These are phyloP conservation scores for Azemiops feae DNA, from an alignment of 2,113 vertebrate species.

Conservation along the genomic window DNA sequence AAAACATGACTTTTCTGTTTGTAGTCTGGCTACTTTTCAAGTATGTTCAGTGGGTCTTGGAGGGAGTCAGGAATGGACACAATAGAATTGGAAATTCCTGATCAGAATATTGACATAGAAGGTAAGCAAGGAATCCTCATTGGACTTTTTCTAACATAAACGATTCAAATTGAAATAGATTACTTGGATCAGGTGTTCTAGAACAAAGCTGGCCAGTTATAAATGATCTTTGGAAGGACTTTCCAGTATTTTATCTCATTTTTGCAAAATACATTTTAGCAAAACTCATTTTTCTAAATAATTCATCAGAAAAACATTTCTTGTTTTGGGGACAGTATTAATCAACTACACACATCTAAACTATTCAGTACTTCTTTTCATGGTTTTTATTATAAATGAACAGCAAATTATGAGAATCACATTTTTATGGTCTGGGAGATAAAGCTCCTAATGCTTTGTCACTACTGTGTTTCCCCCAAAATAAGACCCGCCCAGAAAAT, in stretches of 20 bases:
- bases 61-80: slow-evolving; percentile 93
- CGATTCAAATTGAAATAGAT: neutral
- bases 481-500: too few species aligned
- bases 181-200: neutral
- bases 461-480: neutral
- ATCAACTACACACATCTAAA: neutral
- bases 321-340: neutral
- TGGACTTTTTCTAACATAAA: neutral
- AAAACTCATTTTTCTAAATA: neutral
- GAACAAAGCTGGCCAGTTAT: neutral
- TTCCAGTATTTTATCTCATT: neutral
- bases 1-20: slow-evolving; percentile 11
- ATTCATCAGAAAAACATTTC: neutral
- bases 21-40: slow-evolving; percentile 97
- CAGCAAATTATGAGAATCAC: neutral
- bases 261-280: too few species aligned
- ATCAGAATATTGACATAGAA: slow-evolving; percentile 95
- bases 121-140: slow-evolving; percentile 68
- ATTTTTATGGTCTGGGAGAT: neutral
- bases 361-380: too few species aligned
- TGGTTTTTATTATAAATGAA: neutral
- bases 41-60: slow-evolving; percentile 99
- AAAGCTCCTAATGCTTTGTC: neutral
- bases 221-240: neutral
- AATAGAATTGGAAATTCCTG: slow-evolving; percentile 95